phyloP scores from a whole-genome alignment of 2,888 invertebrate genomes.

The Eulithis testata region DNA sequence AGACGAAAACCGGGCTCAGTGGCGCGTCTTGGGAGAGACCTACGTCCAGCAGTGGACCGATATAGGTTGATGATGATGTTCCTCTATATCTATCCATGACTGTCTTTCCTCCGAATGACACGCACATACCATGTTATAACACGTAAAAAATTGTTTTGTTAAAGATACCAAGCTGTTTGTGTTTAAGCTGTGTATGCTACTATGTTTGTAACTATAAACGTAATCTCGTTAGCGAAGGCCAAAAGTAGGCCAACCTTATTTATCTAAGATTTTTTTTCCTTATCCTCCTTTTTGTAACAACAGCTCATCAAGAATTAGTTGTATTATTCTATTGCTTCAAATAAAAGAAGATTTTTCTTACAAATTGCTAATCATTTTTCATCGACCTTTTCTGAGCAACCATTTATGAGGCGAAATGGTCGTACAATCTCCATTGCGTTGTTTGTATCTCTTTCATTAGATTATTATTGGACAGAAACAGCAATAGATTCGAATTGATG shows the following conservation, averaged over 20 bases:
- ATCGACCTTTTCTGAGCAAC: conserved; percentile 11
- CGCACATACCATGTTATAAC: too few relatives aligned
- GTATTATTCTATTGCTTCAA: conserved; percentile 19
- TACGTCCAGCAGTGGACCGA: too few relatives aligned
- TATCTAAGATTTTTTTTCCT: conserved; percentile 41
- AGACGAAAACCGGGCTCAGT: too few relatives aligned
- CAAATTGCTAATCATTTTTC: conserved; percentile 24
- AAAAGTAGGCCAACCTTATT: conserved; percentile 42
- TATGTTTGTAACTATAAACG: conserved; percentile 29
- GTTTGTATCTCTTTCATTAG: neutral
- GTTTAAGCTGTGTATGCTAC: conserved; percentile 12
- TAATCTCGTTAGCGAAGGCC: conserved; percentile 40
- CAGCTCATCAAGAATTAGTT: conserved; percentile 20
- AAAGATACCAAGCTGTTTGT: conserved; percentile 8
- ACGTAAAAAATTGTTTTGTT: too few relatives aligned
- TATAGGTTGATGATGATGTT: too few relatives aligned
- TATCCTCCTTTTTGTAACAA: conserved; percentile 34
- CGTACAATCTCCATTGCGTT: neutral
- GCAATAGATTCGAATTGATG: conserved; percentile 1
- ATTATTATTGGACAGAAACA: neutral
- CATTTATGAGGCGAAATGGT: conserved; percentile 4
- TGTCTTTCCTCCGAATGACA: too few relatives aligned
- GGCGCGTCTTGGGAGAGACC: too few relatives aligned
- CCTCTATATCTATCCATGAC: too few relatives aligned
- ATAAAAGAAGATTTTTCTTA: conserved; percentile 12